Evolutionary conservation across 2,797 vertebrate genomes (phyloP).

Genomic region (Takifugu ocellatus): DNA sequence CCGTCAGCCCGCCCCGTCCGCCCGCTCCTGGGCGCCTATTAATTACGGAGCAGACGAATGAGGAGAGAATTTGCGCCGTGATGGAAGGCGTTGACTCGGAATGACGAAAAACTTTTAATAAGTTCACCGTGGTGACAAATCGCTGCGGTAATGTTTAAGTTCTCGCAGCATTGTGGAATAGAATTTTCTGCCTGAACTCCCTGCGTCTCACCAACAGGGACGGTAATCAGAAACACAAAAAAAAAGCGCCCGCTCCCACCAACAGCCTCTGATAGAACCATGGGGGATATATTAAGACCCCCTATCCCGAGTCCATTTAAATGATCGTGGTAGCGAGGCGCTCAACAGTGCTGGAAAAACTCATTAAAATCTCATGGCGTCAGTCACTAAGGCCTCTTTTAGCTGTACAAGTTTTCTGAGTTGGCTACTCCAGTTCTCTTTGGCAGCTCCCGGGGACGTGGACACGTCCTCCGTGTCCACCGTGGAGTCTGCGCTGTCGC

Average conservation of each 20-base stretch:
- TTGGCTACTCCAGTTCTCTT: constrained; percentile 46
- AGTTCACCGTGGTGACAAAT: constrained; percentile 70
- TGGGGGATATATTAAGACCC: constrained; percentile 79
- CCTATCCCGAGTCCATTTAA: constrained; percentile 73
- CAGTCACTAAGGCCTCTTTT: constrained; percentile 67
- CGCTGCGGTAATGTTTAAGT: constrained; percentile 65
- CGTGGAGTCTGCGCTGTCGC: constrained; percentile 38
- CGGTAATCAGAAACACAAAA: constrained; percentile 80
- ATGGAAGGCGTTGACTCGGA: constrained; percentile 57
- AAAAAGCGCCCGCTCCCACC: constrained; percentile 67
- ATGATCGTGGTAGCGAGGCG: constrained; percentile 71
- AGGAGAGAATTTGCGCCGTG: constrained; percentile 26
- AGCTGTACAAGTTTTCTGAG: constrained; percentile 59
- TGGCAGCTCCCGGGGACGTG: constrained; percentile 42
- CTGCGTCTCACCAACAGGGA: constrained; percentile 77
- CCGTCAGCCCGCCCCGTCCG: constrained; percentile 46
- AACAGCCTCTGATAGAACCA: constrained; percentile 72
- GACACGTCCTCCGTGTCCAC: constrained; percentile 42
- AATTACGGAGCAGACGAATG: constrained; percentile 55
- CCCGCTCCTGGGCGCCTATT: constrained; percentile 44
- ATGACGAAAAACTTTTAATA: constrained; percentile 76
- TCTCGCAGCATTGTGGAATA: constrained; percentile 72
- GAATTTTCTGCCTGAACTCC: constrained; percentile 79
- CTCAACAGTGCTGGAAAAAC: constrained; percentile 72
- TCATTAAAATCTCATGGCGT: constrained; percentile 78